Evolutionary conservation across 2,113 vertebrate species (phyloP), one percentile per base, ranked within the genome.

Genomic region (Mirza zaza): DNA sequence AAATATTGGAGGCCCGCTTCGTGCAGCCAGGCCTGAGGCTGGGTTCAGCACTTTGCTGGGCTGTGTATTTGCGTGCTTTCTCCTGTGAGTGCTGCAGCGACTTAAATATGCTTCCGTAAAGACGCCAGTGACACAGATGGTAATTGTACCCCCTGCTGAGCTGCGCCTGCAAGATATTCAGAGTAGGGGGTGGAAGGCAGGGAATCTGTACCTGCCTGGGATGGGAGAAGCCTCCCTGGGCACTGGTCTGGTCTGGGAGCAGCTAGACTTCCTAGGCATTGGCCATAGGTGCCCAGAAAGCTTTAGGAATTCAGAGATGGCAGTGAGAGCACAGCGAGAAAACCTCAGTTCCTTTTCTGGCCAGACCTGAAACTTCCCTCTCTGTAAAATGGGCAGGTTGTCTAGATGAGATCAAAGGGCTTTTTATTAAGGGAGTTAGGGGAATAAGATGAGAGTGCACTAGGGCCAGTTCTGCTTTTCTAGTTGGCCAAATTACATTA

Each of bases 91-190:
- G 83, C 95, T 0, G 65, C 73, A 80, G 97, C 13, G 67, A 97
- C 93, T 97, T 95, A 90, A 97, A 90, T 95, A 80, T 90, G 92
- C 70, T 96, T 97, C 94, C 95, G 96, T 63, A 50, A 97, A 80
- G 39, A 88, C 59, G 93, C 97, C 97, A 98, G 5, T 5, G 18
- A 42, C 76, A 92, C 97, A 98, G 98, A 98, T 97, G 98, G 97
- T 94, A 79, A 25, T 75, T 89, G 96, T 81, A 89, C 68, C 32
- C 90, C 52, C 63, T 96, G 95, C 93, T 73, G 87, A 87, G 86
- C 27, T 20, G 67, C 23, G 88, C 77, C 71, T 94, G 85, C 39
- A n/a, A 90, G 88, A 52, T 39, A 45, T 32, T 14, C 25, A 23
- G 32, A 20, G 21, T 3, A 0, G 21, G 10, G 34, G 27, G 18